Conservation (phyloP, 2,797 vertebrate species). For the Acanthurus lineatus region DNA sequence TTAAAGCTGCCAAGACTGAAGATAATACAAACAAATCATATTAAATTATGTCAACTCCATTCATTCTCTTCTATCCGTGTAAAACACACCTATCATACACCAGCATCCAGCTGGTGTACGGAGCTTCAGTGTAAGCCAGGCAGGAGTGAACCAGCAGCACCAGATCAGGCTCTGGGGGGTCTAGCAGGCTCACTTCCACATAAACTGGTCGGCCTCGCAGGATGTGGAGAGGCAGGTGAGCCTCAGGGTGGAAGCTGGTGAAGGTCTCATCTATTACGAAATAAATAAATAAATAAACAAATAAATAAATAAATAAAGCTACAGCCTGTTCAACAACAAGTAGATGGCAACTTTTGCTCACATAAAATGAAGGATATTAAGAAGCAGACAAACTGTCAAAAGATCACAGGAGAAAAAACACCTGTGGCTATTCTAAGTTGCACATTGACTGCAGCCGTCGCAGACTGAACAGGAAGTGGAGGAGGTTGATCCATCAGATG, state of each 20-base stretch:
- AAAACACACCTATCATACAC: conserved; percentile 70
- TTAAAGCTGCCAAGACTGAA: not conserved
- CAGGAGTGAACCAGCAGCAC: conserved; percentile 77
- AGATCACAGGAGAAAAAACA: conserved; percentile 1
- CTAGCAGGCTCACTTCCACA: conserved; percentile 69
- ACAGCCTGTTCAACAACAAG: not conserved
- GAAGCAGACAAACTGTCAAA: not conserved
- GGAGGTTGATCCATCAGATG: conserved; percentile 29
- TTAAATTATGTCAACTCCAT: not conserved
- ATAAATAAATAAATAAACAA: not conserved
- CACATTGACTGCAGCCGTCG: conserved; percentile 24
- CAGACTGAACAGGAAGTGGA: conserved; percentile 5
- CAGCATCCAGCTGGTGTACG: conserved; percentile 56
- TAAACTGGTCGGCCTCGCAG: conserved; percentile 52
- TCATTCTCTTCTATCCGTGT: not conserved
- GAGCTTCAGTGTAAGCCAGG: conserved; percentile 61
- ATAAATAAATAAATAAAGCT: not conserved
- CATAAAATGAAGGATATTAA: not conserved
- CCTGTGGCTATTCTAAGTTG: conserved; percentile 71
- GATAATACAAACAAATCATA: not conserved
- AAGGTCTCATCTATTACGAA: conserved; percentile 63
- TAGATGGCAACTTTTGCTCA: not conserved
- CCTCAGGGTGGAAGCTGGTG: conserved; percentile 61
- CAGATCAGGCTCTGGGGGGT: conserved; percentile 44
- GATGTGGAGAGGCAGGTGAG: conserved; percentile 64